Conservation (phyloP, 2,888 invertebrate species). For the Tenthredo livida region DNA sequence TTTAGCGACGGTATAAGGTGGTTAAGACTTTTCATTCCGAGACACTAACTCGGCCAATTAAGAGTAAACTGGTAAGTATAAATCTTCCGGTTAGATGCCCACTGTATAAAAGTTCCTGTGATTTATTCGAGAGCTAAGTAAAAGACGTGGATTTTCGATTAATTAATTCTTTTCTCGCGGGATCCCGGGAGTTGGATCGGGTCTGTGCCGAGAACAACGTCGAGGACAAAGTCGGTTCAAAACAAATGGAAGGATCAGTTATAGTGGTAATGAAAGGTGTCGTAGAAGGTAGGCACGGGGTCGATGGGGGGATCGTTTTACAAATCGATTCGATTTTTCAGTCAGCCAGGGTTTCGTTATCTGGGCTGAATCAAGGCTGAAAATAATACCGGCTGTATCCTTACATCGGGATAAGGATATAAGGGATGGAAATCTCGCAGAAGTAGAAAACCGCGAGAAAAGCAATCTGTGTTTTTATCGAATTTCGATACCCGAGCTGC, state of each 20-base stretch:
- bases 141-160: background rate
- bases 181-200: too few relatives aligned
- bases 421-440: slow-evolving; percentile 8
- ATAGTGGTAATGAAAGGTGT: background rate
- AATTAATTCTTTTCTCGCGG: background rate
- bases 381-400: slow-evolving; percentile 11
- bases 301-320: background rate
- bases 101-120: background rate
- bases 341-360: background rate
- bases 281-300: background rate
- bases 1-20: too few relatives aligned
- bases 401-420: background rate
- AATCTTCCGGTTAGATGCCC: background rate
- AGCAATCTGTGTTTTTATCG: slow-evolving; percentile 44
- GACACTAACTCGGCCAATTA: background rate
- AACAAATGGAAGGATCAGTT: slow-evolving; percentile 31
- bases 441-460: slow-evolving; percentile 17
- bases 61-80: background rate
- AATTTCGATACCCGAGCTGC: slow-evolving; percentile 25
- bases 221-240: background rate
- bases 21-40: background rate
- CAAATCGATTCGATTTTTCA: slow-evolving; percentile 48
- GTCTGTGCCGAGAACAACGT: background rate
- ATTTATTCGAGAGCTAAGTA: background rate
- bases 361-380: background rate